Conservation (phyloP, 23 tunicate species). For the Trididemnum nubilum region DNA sequence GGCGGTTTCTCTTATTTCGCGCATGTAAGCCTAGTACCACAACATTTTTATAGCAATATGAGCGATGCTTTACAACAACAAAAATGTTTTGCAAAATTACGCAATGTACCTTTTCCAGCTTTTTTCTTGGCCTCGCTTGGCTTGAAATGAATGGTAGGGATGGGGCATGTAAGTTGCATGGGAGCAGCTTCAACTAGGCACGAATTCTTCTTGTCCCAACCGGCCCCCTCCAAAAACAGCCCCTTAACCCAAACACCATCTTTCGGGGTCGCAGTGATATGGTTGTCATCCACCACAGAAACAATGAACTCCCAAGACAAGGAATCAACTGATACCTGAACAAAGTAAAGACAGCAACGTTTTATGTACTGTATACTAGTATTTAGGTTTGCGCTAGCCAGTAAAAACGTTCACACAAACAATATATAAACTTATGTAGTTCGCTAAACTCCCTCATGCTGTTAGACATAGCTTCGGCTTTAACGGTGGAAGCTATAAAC, state of each 20-base stretch:
- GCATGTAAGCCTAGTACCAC: too few relatives aligned
- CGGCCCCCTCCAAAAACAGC: constrained; percentile 98
- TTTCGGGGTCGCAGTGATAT: constrained; percentile 87
- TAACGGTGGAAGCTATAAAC: too few relatives aligned
- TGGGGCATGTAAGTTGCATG: constrained; percentile 94
- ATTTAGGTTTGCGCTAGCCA: too few relatives aligned
- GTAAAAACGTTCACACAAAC: too few relatives aligned
- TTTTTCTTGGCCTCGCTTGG: constrained; percentile 98
- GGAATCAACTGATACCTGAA: constrained; percentile 98
- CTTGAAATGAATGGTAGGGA: constrained; percentile 98
- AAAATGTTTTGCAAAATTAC: too few relatives aligned
- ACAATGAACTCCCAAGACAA: constrained; percentile 98
- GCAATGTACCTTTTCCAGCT: constrained; percentile 98
- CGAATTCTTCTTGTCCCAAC: constrained; percentile 93
- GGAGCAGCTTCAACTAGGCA: constrained; percentile 93
- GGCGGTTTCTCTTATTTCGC: too few relatives aligned
- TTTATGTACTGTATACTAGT: too few relatives aligned
- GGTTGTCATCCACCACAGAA: constrained; percentile 89
- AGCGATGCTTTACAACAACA: too few relatives aligned
- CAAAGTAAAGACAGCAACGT: background rate
- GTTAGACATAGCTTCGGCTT: too few relatives aligned
- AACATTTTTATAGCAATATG: too few relatives aligned
- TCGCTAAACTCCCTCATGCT: too few relatives aligned
- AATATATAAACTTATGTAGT: background rate
- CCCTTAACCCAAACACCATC: constrained; percentile 99